Percentiles rank a stretch among this genome's conserved stretches.
Evolutionary conservation across 2,888 invertebrate genomes (phyloP).

Genomic region (Melanophora roralis): DNA sequence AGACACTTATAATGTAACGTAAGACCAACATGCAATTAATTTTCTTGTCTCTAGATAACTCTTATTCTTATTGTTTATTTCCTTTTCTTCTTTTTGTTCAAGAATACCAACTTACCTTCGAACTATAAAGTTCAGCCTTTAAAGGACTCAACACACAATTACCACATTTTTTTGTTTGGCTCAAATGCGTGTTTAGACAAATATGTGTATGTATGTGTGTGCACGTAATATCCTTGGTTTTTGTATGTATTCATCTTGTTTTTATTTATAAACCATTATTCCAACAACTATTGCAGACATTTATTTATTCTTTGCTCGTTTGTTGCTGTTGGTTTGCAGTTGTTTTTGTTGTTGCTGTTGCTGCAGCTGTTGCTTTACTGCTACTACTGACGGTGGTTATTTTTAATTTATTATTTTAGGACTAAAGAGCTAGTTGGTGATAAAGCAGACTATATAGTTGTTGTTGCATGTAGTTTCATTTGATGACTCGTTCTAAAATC

Average conservation of each 20-base stretch:
- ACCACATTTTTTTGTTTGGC: neutral
- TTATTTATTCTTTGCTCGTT: constrained; percentile 15
- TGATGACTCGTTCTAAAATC: constrained; percentile 65
- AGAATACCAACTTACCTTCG: constrained; percentile 32
- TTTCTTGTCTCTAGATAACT: neutral
- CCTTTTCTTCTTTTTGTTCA: neutral
- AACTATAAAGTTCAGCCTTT: constrained; percentile 17
- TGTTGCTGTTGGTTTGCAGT: neutral
- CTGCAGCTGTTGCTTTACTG: too few relatives aligned
- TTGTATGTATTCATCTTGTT: neutral
- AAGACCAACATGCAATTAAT: constrained; percentile 11
- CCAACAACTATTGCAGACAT: neutral
- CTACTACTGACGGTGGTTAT: constrained; percentile 57
- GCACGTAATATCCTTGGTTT: neutral
- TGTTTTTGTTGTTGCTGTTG: neutral
- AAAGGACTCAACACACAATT: neutral
- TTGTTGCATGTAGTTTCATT: constrained; percentile 62
- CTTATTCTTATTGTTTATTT: neutral
- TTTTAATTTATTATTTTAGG: constrained; percentile 54
- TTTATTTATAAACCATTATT: constrained; percentile 7
- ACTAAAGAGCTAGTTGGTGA: constrained; percentile 33
- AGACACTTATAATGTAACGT: neutral
- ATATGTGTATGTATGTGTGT: neutral
- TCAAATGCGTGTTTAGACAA: neutral
- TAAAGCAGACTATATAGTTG: constrained; percentile 52